These are phyloP conservation scores for Uropetala carovei DNA, from an alignment of 2,888 invertebrate species.

Conservation along the genomic window DNA sequence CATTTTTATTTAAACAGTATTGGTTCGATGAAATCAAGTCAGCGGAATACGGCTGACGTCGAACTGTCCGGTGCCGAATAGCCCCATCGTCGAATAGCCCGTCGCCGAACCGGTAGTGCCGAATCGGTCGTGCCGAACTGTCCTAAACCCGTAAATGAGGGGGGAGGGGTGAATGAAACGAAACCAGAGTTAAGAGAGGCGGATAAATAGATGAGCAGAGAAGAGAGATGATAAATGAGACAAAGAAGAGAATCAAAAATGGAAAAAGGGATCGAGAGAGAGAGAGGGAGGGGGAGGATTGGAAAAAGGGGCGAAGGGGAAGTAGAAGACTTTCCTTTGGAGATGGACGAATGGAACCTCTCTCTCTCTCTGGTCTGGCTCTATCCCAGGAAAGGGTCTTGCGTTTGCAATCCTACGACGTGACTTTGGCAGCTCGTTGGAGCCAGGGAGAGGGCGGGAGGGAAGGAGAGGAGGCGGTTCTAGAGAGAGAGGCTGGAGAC, in stretches of 20 bases:
- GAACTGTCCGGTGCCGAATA: no score
- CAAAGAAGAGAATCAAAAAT: neutral
- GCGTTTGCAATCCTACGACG: conserved; percentile 55
- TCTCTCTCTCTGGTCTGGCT: conserved; percentile 33
- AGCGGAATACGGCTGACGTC: no score
- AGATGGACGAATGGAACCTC: neutral
- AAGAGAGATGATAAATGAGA: no score
- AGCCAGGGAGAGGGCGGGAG: neutral
- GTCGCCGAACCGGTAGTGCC: no score
- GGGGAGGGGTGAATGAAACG: no score
- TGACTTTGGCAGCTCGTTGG: conserved; percentile 49
- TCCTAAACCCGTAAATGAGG: no score
- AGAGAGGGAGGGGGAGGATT: neutral
- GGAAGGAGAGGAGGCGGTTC: neutral
- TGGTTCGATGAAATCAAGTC: no score
- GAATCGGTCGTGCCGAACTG: no score
- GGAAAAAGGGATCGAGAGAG: neutral
- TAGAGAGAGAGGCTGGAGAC: neutral
- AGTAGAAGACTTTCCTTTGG: neutral
- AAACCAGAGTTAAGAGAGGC: no score
- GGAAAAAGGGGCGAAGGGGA: neutral
- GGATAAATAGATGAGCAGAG: no score
- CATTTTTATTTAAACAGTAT: no score
- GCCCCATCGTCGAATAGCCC: no score
- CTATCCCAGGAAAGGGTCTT: conserved; percentile 52